A percentile compares a stretch with the other conserved stretches of the same genome.
phyloP scores from a whole-genome alignment of 2,888 invertebrate genomes.

The Busseola fusca region DNA sequence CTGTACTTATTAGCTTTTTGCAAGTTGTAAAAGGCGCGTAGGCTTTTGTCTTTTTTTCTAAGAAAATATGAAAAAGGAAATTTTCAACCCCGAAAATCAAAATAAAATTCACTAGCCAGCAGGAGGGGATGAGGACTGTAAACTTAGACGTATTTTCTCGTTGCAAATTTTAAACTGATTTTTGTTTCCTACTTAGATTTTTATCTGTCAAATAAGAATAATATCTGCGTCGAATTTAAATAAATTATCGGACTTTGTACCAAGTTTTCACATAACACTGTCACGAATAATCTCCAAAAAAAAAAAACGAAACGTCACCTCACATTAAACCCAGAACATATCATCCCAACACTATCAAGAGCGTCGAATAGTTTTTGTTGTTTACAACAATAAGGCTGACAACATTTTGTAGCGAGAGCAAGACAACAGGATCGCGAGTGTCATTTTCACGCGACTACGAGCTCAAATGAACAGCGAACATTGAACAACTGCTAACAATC shows the following conservation, averaged over 20 bases:
- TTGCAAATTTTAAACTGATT: not conserved
- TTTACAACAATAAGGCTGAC: constrained; percentile 64
- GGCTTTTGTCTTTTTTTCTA: constrained; percentile 28
- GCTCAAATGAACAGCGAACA: constrained; percentile 69
- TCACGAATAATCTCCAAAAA: not conserved
- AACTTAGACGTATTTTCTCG: not conserved
- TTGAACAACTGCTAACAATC: constrained; percentile 67
- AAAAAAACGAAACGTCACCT: not conserved
- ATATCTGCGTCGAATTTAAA: not conserved
- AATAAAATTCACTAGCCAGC: not conserved
- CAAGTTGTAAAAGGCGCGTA: constrained; percentile 30
- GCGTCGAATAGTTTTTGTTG: constrained; percentile 54
- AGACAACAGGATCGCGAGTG: constrained; percentile 67
- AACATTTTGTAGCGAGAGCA: constrained; percentile 42
- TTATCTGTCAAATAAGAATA: not conserved
- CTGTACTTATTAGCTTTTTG: constrained; percentile 47
- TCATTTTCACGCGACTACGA: constrained; percentile 67
- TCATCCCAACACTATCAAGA: constrained; percentile 32
- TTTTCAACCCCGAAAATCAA: constrained; percentile 30
- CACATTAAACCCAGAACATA: constrained; percentile 15
- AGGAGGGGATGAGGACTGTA: not conserved
- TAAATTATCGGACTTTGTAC: not conserved
- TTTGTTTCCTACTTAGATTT: not conserved
- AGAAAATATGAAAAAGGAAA: constrained; percentile 7
- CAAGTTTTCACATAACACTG: not conserved